Evolutionary conservation across 2,888 invertebrate genomes (phyloP).

Genomic region (Sipunculus nudus): DNA sequence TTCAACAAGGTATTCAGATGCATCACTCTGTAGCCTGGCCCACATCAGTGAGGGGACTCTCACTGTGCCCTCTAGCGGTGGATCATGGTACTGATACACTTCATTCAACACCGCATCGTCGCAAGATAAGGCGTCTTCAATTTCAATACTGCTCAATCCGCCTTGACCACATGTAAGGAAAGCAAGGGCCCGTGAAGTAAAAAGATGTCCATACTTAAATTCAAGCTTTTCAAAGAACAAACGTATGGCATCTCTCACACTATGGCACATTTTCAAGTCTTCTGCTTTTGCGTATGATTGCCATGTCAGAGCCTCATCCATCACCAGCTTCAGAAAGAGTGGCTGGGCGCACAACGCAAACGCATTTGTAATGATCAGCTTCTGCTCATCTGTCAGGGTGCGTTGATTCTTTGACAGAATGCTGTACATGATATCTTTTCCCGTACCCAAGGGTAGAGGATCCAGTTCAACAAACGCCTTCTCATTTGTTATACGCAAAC

Average conservation of each 20-base stretch:
- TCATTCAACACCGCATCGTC: conserved; percentile 42
- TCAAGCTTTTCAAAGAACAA: conserved; percentile 36
- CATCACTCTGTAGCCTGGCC: conserved; percentile 44
- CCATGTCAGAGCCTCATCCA: conserved; percentile 38
- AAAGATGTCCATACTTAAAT: conserved; percentile 32
- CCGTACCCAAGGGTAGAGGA: conserved; percentile 21
- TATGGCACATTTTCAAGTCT: conserved; percentile 5
- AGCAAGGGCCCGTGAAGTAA: conserved; percentile 35
- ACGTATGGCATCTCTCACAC: conserved; percentile 33
- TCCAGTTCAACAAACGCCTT: conserved; percentile 21
- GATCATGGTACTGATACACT: conserved; percentile 44
- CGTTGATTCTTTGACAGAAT: conserved; percentile 16
- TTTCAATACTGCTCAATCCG: conserved; percentile 38
- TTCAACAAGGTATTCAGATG: conserved; percentile 46
- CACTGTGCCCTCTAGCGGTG: conserved; percentile 37
- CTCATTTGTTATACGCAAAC: not conserved
- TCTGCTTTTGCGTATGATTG: conserved; percentile 27
- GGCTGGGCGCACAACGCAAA: conserved; percentile 32
- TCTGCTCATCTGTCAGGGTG: conserved; percentile 25
- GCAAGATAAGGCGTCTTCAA: conserved; percentile 42
- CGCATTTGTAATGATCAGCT: conserved; percentile 16
- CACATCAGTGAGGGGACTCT: conserved; percentile 48
- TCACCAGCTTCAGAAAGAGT: conserved; percentile 41
- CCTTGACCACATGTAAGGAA: conserved; percentile 39
- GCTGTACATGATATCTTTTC: conserved; percentile 23